Evolutionary conservation across 1,140 invertebrate species (phyloP).

Genomic region (Dendrolimus kikuchii): DNA sequence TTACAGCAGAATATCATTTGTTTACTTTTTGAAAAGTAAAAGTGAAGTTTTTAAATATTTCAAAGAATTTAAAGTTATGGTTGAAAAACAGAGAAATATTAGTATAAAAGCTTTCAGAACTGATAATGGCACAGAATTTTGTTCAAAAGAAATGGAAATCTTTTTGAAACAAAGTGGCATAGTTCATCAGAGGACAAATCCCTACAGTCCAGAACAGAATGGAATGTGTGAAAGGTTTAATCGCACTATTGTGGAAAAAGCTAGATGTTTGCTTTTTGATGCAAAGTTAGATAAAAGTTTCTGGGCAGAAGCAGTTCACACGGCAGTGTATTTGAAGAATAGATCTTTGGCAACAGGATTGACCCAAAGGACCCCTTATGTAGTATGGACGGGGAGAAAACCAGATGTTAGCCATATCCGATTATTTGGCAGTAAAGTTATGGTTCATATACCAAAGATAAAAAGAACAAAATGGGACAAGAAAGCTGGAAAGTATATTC

Average conservation of each 20-base stretch:
- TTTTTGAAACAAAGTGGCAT: conserved; percentile 1
- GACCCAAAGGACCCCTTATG: background rate
- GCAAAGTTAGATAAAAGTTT: conserved; percentile 1
- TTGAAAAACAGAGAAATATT: conserved; percentile 14
- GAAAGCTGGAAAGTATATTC: no score
- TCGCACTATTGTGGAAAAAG: conserved; percentile 2
- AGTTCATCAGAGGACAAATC: conserved; percentile 5
- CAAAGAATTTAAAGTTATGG: conserved; percentile 16
- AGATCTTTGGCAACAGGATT: background rate
- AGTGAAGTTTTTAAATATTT: conserved; percentile 22
- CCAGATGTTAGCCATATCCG: conserved; percentile 1
- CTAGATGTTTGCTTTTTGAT: conserved; percentile 2
- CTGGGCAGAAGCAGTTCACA: conserved; percentile 3
- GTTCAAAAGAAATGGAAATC: no score
- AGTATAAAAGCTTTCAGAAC: no score
- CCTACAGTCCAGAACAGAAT: conserved; percentile 5
- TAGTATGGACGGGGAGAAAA: background rate
- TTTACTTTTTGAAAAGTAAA: conserved; percentile 29
- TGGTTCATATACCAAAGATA: conserved; percentile 1
- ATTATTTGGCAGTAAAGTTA: conserved; percentile 3
- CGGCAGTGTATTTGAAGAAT: conserved; percentile 3
- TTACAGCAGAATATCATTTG: conserved; percentile 14
- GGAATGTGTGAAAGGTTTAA: conserved; percentile 1
- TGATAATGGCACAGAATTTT: no score
- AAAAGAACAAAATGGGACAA: no score